Evolutionary conservation across 2,113 vertebrate genomes (phyloP).

Genomic region (Chlamydotis undulata): DNA sequence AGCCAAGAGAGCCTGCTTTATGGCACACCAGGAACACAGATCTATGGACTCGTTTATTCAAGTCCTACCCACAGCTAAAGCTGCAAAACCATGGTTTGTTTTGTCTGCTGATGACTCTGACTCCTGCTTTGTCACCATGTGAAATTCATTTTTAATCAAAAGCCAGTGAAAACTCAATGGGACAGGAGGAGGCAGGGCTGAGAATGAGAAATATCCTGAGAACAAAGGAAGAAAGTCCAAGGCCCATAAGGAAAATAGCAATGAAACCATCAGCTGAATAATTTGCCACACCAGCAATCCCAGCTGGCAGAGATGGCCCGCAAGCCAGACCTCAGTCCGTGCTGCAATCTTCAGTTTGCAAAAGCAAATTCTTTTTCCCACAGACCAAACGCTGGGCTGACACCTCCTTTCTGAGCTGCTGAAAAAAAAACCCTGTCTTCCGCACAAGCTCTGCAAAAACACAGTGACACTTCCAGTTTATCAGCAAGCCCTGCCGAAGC

Average conservation of each 20-base stretch:
- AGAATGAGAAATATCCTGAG: neutral
- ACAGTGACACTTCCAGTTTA: neutral
- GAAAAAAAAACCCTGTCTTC: neutral
- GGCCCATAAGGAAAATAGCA: neutral
- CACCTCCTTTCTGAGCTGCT: conserved; percentile 17
- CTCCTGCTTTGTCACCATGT: neutral
- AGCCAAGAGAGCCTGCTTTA: neutral
- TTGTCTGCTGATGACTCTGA: neutral
- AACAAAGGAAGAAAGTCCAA: neutral
- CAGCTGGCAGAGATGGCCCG: neutral
- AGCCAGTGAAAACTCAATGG: neutral
- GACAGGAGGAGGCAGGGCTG: neutral
- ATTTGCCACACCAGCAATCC: neutral
- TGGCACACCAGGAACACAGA: neutral
- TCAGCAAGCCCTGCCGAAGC: neutral
- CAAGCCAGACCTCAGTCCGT: neutral
- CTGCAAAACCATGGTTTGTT: neutral
- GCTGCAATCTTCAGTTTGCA: neutral
- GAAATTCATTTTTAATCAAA: neutral
- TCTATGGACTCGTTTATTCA: neutral
- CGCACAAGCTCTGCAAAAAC: neutral
- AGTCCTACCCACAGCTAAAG: neutral
- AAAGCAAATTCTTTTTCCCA: neutral
- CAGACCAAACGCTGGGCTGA: neutral
- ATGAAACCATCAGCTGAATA: neutral